phyloP scores from a whole-genome alignment of 1,140 invertebrate genomes.

The Penaeus indicus region DNA sequence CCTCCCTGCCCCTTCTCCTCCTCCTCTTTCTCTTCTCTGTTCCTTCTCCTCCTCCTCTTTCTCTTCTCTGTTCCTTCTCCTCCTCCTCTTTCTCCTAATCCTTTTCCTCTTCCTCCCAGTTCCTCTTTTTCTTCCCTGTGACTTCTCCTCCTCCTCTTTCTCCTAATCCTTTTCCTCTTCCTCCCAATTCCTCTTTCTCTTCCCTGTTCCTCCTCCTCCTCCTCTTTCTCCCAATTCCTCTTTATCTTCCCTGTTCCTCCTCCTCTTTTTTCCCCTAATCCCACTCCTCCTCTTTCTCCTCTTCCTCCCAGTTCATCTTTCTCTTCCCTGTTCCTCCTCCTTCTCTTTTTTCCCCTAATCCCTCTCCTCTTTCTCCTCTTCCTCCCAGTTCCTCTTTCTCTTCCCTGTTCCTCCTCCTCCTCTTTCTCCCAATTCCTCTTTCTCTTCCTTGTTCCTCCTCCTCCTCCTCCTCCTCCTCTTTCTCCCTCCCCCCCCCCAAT shows the following conservation, averaged over 20 bases:
- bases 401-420: neutral
- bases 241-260: neutral
- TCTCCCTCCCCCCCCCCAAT: neutral
- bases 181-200: slow-evolving; percentile 5
- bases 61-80: neutral
- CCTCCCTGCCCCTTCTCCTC: neutral
- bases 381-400: neutral
- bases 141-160: neutral
- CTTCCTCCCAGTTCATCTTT: neutral
- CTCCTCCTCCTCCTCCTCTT: neutral
- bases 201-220: neutral
- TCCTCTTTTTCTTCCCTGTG: neutral
- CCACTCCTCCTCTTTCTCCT: no score
- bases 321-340: neutral
- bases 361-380: neutral
- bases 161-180: neutral
- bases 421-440: no score
- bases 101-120: neutral
- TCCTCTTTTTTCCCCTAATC: neutral
- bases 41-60: no score
- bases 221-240: neutral
- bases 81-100: neutral
- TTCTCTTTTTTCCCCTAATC: no score
- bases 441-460: neutral
- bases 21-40: neutral